Evolutionary conservation across 2,113 vertebrate species (phyloP), one percentile per base, ranked within the genome.

Genomic region (Engraulis encrasicolus): DNA sequence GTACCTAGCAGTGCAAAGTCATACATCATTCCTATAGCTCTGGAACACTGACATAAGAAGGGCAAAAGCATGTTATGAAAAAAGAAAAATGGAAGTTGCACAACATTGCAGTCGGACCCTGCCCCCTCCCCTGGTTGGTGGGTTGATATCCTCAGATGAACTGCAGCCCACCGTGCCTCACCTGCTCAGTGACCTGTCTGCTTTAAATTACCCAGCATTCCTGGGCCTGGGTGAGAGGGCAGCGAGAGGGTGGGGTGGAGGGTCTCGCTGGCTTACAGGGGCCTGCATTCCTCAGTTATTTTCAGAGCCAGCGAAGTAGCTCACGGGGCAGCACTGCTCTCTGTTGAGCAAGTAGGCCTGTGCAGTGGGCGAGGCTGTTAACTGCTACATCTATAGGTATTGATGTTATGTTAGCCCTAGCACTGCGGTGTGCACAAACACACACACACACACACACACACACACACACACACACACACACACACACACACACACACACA

Each of bases 121-220:
- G 61, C 61, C 61, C n/a, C 61, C 23, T 31, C 61, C 61, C 23
- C 23, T 71, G 61, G 45, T 50, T 80, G 40, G 79, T 80, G 45
- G 23, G 7, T 23, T 31, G n/a, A 31, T 87, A 74, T 84, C 80
- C 84, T 84, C 52, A 82, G 18, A 37, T 89, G 48, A 85, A 83
- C 85, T 34, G 18, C 1, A 81, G 12, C 23, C 80, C 74, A n/a
- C 45, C 78, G 31, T 17, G 17, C 7, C 78, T 87, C 80, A 38
- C 27, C 23, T 58, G 36, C 71, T 27, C 81, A 37, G 37, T 85
- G 82, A 79, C 78, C 83, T 52, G 36, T 61, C 66, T 19, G 31
- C 34, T 66, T 17, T 50, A 78, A n/a, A 86, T 82, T 52, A 84
- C 48, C 18, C 20, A 49, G 18, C 71, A 87, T 14, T 58, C 66